Evolutionary conservation across 2,797 vertebrate genomes (phyloP), one percentile per base, ranked within the genome.

Genomic region (Acrossocheilus fasciatus): DNA sequence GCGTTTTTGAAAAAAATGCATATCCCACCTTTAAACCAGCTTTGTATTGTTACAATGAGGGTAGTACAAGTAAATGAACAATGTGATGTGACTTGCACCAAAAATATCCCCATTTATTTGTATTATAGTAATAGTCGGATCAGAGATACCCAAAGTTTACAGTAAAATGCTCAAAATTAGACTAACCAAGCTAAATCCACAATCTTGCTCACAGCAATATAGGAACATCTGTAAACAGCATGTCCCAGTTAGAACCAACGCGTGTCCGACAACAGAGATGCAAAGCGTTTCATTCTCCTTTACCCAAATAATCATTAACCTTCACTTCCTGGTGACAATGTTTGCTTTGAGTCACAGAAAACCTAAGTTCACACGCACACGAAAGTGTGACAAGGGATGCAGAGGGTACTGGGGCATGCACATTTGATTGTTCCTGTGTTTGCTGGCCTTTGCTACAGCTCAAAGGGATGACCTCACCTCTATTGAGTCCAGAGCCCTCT

Each of bases 231-330:
- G 84, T 47, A 74, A 64, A 39, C 34, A 80, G 72, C 64, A 77
- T 26, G 57, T 39, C 69, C 45, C 10, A 36, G 87, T 84, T 43
- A 62, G 34, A 82, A 86, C 73, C 15, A 84, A 64, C 64, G 62
- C 8, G 76, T 11, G 47, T 80, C 39, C 23, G 43, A 68, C 20
- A 64, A 82, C 43, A 85, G 72, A 70, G 64, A 69, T 54, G 76
- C 64, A 89, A 57, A 89, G 75, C 87, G 81, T 86, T 87, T 77
- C 45, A 86, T 88, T 84, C 66, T 43, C 18, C 59, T 85, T 83
- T 91, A 88, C 88, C 80, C 90, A 94, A 95, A 94, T 92, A 95
- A 94, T 93, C 89, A 93, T 95, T 95, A 95, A 94, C 93, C 90
- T 75, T 91, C 91, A 91, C 89, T 88, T 70, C 88, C 88, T 79